These are phyloP conservation scores for Rhizomys pruinosus DNA, from an alignment of 2,113 vertebrate genomes.

Conservation along the genomic window DNA sequence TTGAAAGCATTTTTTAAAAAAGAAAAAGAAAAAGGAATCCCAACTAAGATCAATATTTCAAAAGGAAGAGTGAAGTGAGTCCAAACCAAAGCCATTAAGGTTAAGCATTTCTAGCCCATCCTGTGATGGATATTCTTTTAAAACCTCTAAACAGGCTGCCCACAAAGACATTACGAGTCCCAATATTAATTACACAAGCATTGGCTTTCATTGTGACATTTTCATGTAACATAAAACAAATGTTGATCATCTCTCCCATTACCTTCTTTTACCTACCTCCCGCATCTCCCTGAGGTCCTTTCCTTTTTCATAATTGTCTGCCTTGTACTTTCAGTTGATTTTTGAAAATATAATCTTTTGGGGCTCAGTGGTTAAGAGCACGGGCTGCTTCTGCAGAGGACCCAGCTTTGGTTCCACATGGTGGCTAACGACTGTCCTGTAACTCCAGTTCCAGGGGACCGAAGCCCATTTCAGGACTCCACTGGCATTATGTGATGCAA, in stretches of 20 bases:
- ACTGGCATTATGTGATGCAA: no score
- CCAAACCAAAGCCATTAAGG: neutral
- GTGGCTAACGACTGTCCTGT: no score
- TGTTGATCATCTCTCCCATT: neutral
- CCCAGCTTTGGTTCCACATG: no score
- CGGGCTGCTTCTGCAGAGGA: no score
- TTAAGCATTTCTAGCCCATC: neutral
- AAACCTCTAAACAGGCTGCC: neutral
- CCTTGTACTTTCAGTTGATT: neutral
- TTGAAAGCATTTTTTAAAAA: neutral
- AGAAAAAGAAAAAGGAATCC: conserved; percentile 1
- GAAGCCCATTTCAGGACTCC: no score
- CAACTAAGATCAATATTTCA: neutral
- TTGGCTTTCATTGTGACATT: no score
- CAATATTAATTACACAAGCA: neutral
- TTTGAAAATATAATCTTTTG: conserved; percentile 1
- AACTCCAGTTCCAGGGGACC: no score
- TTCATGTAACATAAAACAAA: neutral
- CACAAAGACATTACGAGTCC: neutral
- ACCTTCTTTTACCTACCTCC: neutral
- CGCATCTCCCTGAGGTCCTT: no score
- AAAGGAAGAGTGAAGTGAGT: neutral
- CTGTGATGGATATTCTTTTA: neutral
- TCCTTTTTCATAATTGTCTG: neutral
- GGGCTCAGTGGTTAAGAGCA: no score